Evolutionary conservation across 2,113 vertebrate species (phyloP), one percentile per base, ranked within the genome.

Genomic region (Perccottus glenii): DNA sequence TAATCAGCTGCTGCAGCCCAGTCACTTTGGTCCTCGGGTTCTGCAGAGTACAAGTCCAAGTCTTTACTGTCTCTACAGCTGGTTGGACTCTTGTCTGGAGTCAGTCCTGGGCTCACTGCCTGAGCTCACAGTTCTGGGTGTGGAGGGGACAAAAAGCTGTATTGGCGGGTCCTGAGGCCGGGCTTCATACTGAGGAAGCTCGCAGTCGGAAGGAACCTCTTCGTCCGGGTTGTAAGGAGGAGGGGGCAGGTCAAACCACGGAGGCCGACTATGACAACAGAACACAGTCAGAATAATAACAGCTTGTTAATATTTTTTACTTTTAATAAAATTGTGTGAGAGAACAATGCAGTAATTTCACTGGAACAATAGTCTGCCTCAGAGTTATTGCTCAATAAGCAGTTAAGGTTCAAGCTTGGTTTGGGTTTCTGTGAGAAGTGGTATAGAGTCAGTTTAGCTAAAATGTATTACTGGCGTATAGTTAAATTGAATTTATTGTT

Each of bases 231-330:
- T 94, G 52, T 98, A 99, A 3, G 98, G 98, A 0, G 98, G 98
- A 11, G 97, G 97, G 57, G 98, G 97, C 42, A 99, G 94, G 85
- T 98, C 96, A 60, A 96, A 98, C 98, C 98, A 99, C 0, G 96
- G 95, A 0, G 98, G 98, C 64, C 96, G 95, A 84, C 92, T 96
- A 2, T 79, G 32, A 65, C 11, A 64, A 5, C 68, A 50, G 7
- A 38, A 45, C 11, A 68, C 5, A 74, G 6, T 69, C 0, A 73
- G 11, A 67, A 59, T 33, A 15, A 71, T 15, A 27, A 27, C 19
- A 6, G 32, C 11, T 53, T 35, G 19, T 27, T 16, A 10, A 3
- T 51, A 3, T 19, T 35, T 52, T 53, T 27, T 27, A 27, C 19
- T 27, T 40, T 55, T 55, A 12, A 15, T 38, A 9, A 1, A n/a